Evolutionary conservation across 2,888 invertebrate species (phyloP).

Genomic region (Spisula solida): DNA sequence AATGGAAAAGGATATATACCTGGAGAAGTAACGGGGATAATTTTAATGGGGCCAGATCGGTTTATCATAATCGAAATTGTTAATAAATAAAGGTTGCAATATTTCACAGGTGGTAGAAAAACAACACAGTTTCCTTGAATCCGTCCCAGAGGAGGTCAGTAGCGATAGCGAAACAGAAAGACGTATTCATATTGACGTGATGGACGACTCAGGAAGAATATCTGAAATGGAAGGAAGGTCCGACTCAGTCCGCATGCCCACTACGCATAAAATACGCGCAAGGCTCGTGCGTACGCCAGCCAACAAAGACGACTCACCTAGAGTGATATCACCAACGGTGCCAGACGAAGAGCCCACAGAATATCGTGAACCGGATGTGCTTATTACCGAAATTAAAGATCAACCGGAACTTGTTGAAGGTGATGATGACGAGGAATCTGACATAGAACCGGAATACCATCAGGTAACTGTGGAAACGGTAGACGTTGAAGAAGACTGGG

Average conservation of each 20-base stretch:
- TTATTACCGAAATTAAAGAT: conserved; percentile 76
- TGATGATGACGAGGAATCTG: conserved; percentile 66
- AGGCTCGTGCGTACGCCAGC: conserved; percentile 74
- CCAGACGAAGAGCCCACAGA: conserved; percentile 43
- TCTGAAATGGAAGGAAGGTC: conserved; percentile 59
- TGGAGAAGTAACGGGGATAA: not conserved
- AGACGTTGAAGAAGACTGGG: conserved; percentile 73
- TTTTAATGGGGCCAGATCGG: not conserved
- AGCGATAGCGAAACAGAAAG: not conserved
- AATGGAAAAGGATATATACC: not conserved
- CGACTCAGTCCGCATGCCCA: conserved; percentile 65
- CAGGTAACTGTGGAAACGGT: conserved; percentile 71
- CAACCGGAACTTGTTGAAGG: conserved; percentile 56
- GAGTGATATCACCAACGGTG: conserved; percentile 45
- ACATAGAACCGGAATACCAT: conserved; percentile 69
- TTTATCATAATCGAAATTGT: not conserved
- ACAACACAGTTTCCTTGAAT: conserved; percentile 57
- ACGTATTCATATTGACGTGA: conserved; percentile 51
- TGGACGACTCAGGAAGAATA: conserved; percentile 64
- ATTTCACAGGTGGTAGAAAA: conserved; percentile 29
- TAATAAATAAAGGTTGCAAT: not conserved
- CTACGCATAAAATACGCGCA: conserved; percentile 60
- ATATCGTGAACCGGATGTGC: conserved; percentile 66
- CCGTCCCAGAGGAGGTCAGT: conserved; percentile 57
- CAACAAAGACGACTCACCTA: conserved; percentile 59